Evolutionary conservation across 2,888 invertebrate genomes (phyloP).

Genomic region (Cataglyphis rosenhaueri): DNA sequence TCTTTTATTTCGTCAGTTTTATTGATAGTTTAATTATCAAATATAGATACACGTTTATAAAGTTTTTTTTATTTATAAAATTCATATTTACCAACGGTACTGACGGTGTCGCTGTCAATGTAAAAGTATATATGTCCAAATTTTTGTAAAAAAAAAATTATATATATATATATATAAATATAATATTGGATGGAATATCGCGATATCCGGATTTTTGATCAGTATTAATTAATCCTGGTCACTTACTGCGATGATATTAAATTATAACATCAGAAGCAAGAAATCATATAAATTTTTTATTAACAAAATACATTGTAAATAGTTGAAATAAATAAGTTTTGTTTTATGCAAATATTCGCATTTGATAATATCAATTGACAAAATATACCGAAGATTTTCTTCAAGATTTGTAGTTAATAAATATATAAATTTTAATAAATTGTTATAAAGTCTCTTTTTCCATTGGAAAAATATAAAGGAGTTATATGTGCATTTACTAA

Average conservation of each 20-base stretch:
- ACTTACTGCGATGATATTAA: background rate
- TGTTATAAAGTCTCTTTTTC: background rate
- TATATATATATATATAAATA: too few species aligned
- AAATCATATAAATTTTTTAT: background rate
- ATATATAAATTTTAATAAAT: background rate
- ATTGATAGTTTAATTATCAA: background rate
- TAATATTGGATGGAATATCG: background rate
- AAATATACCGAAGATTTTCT: background rate
- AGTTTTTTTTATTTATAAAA: background rate
- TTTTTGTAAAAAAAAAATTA: background rate
- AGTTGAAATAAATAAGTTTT: background rate
- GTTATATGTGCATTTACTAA: too few species aligned
- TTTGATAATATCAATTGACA: background rate
- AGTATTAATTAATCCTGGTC: background rate
- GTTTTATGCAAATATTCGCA: background rate
- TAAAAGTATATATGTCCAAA: background rate
- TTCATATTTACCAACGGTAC: background rate
- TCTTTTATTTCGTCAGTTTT: background rate
- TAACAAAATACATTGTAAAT: background rate
- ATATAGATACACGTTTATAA: background rate
- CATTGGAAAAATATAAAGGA: background rate
- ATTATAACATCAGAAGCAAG: constrained; percentile 1
- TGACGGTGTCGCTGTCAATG: background rate
- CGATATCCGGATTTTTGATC: background rate
- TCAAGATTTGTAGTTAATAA: background rate